These are phyloP conservation scores for Larimichthys crocea DNA, from an alignment of 2,113 vertebrate species.

Conservation along the genomic window DNA sequence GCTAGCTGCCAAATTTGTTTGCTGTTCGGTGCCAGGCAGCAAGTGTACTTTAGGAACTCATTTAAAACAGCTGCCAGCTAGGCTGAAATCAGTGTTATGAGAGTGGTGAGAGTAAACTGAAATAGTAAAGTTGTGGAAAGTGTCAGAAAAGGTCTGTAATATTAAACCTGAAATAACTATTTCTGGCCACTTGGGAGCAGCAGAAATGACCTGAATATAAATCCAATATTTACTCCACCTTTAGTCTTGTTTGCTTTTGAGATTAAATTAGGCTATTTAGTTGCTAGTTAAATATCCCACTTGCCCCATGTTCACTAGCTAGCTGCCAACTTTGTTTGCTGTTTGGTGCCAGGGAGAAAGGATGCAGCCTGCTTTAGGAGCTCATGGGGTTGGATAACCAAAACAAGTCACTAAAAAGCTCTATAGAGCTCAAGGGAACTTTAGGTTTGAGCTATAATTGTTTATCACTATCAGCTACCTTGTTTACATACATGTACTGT, in stretches of 20 bases:
- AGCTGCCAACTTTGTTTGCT: no score
- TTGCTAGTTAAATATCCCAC: not conserved
- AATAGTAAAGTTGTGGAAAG: not conserved
- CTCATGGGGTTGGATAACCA: not conserved
- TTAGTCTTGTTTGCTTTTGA: not conserved
- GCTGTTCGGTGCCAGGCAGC: not conserved
- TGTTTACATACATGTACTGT: no score
- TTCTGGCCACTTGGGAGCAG: conserved; percentile 14
- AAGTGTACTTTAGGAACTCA: no score
- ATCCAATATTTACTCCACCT: not conserved
- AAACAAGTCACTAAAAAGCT: not conserved
- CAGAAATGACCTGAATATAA: not conserved
- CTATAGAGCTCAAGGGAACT: no score
- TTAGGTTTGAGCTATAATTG: no score
- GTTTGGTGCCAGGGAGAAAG: not conserved
- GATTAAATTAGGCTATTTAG: not conserved
- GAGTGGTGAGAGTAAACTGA: not conserved
- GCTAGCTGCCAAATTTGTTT: no score
- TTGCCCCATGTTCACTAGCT: not conserved
- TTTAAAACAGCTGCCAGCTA: no score
- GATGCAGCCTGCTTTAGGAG: no score
- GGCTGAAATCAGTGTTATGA: no score
- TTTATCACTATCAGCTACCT: no score
- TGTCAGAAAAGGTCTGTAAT: not conserved
- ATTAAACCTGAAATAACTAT: not conserved